A percentile compares a stretch with the other conserved stretches of the same genome.
These are phyloP conservation scores for Trypoxylon attenuatum DNA, from an alignment of 2,888 invertebrate genomes.

Conservation along the genomic window DNA sequence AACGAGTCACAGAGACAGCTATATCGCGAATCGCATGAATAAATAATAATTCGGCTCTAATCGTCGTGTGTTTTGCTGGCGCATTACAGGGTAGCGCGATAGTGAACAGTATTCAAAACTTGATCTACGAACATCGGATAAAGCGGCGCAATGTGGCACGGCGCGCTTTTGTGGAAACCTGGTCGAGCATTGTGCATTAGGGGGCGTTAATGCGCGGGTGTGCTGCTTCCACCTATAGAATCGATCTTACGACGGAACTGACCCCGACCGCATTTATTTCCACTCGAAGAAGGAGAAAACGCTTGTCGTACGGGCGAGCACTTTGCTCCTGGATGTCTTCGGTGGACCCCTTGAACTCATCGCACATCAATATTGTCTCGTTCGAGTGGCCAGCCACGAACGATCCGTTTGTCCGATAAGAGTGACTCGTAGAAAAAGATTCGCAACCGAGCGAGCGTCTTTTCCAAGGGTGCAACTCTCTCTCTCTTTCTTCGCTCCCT, in stretches of 20 bases:
- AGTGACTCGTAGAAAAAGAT: slow-evolving; percentile 27
- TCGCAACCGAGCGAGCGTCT: slow-evolving; percentile 20
- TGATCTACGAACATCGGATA: background rate
- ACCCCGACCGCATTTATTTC: slow-evolving; percentile 53
- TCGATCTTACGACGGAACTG: slow-evolving; percentile 40
- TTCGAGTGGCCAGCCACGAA: slow-evolving; percentile 46
- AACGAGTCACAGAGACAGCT: background rate
- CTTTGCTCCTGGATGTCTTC: slow-evolving; percentile 49
- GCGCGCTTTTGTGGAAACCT: background rate
- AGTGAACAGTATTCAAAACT: background rate
- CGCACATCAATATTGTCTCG: slow-evolving; percentile 57
- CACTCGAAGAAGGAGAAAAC: slow-evolving; percentile 45
- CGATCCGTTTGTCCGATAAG: slow-evolving; percentile 50
- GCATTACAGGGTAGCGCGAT: background rate
- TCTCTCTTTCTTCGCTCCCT: background rate
- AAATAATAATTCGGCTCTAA: background rate
- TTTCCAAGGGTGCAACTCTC: slow-evolving; percentile 5
- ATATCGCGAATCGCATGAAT: slow-evolving; percentile 2
- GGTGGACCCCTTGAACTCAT: slow-evolving; percentile 55
- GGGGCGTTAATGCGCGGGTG: slow-evolving; percentile 9
- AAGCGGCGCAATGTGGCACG: background rate
- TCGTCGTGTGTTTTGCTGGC: background rate
- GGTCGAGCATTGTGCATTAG: no score
- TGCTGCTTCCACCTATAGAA: slow-evolving; percentile 33
- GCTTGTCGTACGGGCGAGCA: slow-evolving; percentile 49